Base-by-base conservation (phyloP, 2,888 invertebrate genomes). In the Auanema freiburgensis region DNA sequence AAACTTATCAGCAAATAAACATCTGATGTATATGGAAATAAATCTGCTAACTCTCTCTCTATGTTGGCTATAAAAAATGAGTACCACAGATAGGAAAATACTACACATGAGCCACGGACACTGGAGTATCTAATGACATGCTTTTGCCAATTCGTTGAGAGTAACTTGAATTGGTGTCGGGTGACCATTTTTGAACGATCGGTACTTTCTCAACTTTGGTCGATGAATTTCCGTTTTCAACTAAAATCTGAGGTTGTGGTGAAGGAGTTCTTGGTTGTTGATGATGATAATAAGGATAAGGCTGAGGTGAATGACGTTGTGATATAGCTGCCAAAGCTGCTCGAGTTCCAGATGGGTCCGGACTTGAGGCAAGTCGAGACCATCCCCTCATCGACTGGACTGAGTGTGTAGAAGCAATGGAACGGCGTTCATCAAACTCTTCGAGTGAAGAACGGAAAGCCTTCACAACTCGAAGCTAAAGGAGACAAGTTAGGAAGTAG, bases 391-490 rank as follows among this genome's bases (percentile, higher is more conserved):
- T 79, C 21, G 81, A 81, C 50, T 83, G 81, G 40, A 92, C 90
- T 86, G 92, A 92, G 87, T 92, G 92, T 87, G 92, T 90, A 89
- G 93, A 93, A 90, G 95, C 94, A 87, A 94, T 91, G 87, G 94
- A 95, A 87, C 96, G 92, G 84, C 94, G 91, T 88, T 98, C 97
- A 88, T 93, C 96, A 89, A 97, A 89, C 89, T 97, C 97, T 90
- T 98, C 97, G 89, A 98, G 89, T 86, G 91, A 95, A 85, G 94
- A 94, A 89, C 92, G 94, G 92, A 97, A 98, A 87, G 97, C 97
- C 89, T 95, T 92, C 89, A 97, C 95, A 88, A 98, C 97, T 88
- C 97, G 93, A 89, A 97, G 91, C 97, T 97, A 94, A 33, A 76
- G 65, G 24, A 55, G 44, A 41, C 18, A 49, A n/a, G 25, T 12